phyloP scores from a whole-genome alignment of 1,140 invertebrate species.

The Antheraea mylitta region DNA sequence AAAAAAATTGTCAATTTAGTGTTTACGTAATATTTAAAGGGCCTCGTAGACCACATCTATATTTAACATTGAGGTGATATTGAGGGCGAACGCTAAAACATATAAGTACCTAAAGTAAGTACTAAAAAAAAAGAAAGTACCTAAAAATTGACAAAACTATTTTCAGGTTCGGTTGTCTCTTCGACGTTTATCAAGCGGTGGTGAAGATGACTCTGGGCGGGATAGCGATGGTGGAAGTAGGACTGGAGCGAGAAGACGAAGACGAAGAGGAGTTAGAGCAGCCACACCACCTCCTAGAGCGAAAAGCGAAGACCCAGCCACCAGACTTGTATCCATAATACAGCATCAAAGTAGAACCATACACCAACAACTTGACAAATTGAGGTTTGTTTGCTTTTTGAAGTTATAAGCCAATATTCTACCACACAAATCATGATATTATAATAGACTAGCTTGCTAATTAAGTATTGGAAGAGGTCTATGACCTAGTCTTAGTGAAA shows the following conservation, averaged over 20 bases:
- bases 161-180: conserved; percentile 62
- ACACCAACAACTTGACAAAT: conserved; percentile 84
- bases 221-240: conserved; percentile 64
- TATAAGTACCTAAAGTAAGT: too few relatives aligned
- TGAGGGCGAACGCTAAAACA: too few relatives aligned
- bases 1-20: too few relatives aligned
- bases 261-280: conserved; percentile 40
- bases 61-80: too few relatives aligned
- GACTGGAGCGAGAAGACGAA: conserved; percentile 39
- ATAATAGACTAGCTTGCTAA: too few relatives aligned
- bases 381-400: conserved; percentile 67
- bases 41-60: too few relatives aligned
- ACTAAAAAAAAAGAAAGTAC: too few relatives aligned
- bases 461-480: too few relatives aligned
- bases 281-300: conserved; percentile 55
- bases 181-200: conserved; percentile 61
- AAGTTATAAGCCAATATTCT: too few relatives aligned
- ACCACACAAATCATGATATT: too few relatives aligned
- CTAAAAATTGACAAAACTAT: background rate
- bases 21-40: too few relatives aligned
- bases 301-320: conserved; percentile 78
- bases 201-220: conserved; percentile 66
- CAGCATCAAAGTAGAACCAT: conserved; percentile 91
- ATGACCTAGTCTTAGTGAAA: too few relatives aligned
- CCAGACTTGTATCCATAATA: conserved; percentile 87